Conservation (phyloP, 2,888 invertebrate species). For the Papilio protenor region DNA sequence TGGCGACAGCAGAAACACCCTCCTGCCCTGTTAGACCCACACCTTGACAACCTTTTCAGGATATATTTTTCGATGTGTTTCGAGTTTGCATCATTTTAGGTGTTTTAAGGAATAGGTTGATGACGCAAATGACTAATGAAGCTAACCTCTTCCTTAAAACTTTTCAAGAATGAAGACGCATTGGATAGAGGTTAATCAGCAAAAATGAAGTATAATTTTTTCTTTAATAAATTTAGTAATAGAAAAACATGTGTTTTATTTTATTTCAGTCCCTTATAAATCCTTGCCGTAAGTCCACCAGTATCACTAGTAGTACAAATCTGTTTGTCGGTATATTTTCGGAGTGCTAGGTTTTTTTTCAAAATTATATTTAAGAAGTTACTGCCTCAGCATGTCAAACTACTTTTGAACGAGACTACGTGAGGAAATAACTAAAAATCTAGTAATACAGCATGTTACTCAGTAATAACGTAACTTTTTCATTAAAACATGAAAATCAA, state of each 20-base stretch:
- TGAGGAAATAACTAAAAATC: no score
- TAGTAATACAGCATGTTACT: no score
- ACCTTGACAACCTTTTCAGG: constrained; percentile 49
- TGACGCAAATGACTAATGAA: constrained; percentile 2
- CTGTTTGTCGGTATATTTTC: no score
- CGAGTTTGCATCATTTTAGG: constrained; percentile 34
- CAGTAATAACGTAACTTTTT: no score
- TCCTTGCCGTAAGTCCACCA: neutral
- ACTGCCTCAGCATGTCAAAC: no score
- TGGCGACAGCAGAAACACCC: constrained; percentile 59
- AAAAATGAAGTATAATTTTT: constrained; percentile 30
- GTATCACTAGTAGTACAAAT: neutral
- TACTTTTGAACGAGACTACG: no score
- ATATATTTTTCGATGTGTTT: constrained; percentile 41
- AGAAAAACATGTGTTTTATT: constrained; percentile 27
- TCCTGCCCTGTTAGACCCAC: constrained; percentile 58
- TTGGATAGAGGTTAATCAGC: constrained; percentile 28
- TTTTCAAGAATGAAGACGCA: constrained; percentile 45
- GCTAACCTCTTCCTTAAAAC: constrained; percentile 46
- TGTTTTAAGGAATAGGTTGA: constrained; percentile 38
- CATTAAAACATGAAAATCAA: no score
- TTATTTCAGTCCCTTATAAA: constrained; percentile 3
- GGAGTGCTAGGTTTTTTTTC: no score
- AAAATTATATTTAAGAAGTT: no score
- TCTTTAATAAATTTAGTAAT: constrained; percentile 41